phyloP scores from a whole-genome alignment of 2,888 invertebrate genomes.

The Spodoptera littoralis region DNA sequence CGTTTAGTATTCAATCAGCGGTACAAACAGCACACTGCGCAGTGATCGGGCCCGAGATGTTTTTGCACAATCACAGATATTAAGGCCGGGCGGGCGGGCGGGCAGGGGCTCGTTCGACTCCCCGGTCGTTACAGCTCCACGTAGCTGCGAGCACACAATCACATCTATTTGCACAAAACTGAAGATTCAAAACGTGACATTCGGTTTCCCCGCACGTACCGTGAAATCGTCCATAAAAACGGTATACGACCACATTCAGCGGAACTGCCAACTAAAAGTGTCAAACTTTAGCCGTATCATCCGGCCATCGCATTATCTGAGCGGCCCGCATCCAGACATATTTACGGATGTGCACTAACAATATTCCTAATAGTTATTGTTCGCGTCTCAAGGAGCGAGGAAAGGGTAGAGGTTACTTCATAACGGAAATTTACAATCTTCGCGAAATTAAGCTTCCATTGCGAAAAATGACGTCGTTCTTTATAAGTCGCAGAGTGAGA shows the following conservation, averaged over 20 bases:
- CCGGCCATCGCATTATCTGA: slow-evolving; percentile 53
- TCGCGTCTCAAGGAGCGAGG: slow-evolving; percentile 15
- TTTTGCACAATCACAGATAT: too few species aligned
- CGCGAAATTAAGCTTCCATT: background rate
- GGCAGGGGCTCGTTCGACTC: too few species aligned
- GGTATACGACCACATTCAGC: slow-evolving; percentile 48
- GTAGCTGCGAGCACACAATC: slow-evolving; percentile 10
- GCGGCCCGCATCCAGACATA: slow-evolving; percentile 47
- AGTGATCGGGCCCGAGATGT: too few species aligned
- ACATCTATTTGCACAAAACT: slow-evolving; percentile 23
- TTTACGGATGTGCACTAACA: slow-evolving; percentile 55
- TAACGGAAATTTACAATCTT: background rate
- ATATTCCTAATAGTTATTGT: slow-evolving; percentile 58
- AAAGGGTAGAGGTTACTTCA: slow-evolving; percentile 21
- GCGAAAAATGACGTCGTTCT: too few species aligned
- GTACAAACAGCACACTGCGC: too few species aligned
- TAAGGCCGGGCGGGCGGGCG: background rate
- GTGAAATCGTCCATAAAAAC: slow-evolving; percentile 54
- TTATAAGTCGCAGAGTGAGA: too few species aligned
- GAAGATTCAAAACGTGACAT: slow-evolving; percentile 24
- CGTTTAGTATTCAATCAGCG: too few species aligned
- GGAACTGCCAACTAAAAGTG: slow-evolving; percentile 51
- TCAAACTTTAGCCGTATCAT: slow-evolving; percentile 54
- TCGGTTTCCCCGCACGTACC: slow-evolving; percentile 46
- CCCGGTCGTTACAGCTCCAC: background rate